Base-by-base conservation (phyloP, 2,113 vertebrate genomes). In the Trogon melanurus region DNA sequence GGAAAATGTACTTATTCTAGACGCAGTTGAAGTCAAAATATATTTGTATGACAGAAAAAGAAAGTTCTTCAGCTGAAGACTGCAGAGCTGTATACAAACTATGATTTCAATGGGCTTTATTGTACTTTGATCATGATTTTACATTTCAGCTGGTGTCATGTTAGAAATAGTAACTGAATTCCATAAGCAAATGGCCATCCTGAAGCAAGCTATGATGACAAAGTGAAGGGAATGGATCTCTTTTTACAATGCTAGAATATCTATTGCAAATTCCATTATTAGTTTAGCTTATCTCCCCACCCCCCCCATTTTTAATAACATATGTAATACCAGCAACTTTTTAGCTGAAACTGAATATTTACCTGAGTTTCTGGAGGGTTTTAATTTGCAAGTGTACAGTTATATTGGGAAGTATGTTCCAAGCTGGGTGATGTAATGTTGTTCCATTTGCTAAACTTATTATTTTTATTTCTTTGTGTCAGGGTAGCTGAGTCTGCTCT, bases 141-240 rank as follows among this genome's bases (percentile, higher is more conserved):
- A 58, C 34, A 62, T 76, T 83, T 89, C 80, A 61, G 34, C 41
- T 85, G 38, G 25, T 79, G 32, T 91, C 30, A 48, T 22, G 8
- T 93, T 85, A 45, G 79, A 64, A 93, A 88, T 75, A 88, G 61
- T 54, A 66, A 80, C 79, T 85, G 83, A 92, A 97, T 91, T 92
- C 76, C n/a, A 58, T 69, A 71, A 88, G 16, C 44, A 95, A 95
- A 93, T 76, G 34, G 27, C 16, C 21, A 41, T 85, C 9, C 32
- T 70, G 54, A 86, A 88, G 50, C 53, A 72, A 14, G 27, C 23
- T 53, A 29, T 0, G 0, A 34, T 69, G 54, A 50, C 30, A 78
- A 94, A 94, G 30, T 74, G 25, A 80, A 89, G 41, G 15, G 19
- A 15, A 54, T 53, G 9, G 30, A 83, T 71, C 16, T 80, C 54